These are phyloP conservation scores for Oreocharis arfaki DNA, from an alignment of 2,113 vertebrate genomes.

Conservation along the genomic window DNA sequence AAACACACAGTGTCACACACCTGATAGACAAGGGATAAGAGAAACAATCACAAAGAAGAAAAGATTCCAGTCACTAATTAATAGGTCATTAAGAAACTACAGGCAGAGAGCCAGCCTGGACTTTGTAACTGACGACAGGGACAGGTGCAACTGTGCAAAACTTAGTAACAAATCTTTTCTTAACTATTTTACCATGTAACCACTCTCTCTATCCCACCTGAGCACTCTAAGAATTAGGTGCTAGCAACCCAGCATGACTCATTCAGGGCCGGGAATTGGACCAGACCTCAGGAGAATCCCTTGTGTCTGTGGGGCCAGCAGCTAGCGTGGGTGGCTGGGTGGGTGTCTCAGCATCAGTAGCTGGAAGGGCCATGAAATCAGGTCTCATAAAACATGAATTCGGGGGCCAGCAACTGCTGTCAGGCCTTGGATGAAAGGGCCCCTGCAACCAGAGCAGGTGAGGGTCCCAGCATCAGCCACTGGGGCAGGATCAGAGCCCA, in stretches of 20 bases:
- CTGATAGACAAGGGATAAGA: not conserved
- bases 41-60: not conserved
- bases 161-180: not conserved
- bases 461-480: not conserved
- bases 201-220: accelerated
- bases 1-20: not conserved
- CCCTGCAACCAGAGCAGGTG: not conserved
- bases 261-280: not conserved
- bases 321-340: too few species aligned
- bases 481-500: not conserved
- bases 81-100: not conserved
- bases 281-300: not conserved
- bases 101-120: not conserved
- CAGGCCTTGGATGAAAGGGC: not conserved
- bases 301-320: not conserved
- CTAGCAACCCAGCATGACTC: accelerated
- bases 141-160: not conserved
- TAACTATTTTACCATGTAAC: accelerated
- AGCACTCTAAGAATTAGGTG: not conserved
- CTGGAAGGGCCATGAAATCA: not conserved
- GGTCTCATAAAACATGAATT: not conserved
- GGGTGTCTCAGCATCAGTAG: not conserved
- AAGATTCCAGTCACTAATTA: not conserved
- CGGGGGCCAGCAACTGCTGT: not conserved
- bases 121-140: not conserved